phyloP scores from a whole-genome alignment of 2,797 vertebrate species.

The Gephyroberyx darwinii region DNA sequence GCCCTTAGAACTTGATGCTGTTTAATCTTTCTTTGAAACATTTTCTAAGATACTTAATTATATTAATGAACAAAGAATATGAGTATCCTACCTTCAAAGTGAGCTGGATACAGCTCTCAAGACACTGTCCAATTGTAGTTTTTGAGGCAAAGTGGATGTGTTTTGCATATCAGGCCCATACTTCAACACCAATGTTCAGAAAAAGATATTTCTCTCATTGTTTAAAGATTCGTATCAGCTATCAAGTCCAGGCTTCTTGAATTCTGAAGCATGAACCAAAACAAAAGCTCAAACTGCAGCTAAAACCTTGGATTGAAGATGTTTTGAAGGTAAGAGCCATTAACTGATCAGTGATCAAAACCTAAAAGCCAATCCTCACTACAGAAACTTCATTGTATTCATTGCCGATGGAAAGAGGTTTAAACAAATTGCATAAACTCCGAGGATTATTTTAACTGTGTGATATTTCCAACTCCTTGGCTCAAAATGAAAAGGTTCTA shows the following conservation, averaged over 20 bases:
- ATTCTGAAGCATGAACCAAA: not conserved
- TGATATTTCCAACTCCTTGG: too few species aligned
- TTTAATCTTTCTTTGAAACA: slow-evolving; percentile 24
- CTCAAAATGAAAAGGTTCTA: too few species aligned
- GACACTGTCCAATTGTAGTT: not conserved
- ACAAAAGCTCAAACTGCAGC: not conserved
- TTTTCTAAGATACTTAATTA: slow-evolving; percentile 15
- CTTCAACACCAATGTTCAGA: not conserved
- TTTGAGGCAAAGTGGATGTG: slow-evolving; percentile 9
- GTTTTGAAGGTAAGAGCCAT: not conserved
- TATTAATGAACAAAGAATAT: slow-evolving; percentile 19
- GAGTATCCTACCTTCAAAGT: slow-evolving; percentile 11
- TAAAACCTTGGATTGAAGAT: not conserved
- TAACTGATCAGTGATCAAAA: too few species aligned
- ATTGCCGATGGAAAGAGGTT: too few species aligned
- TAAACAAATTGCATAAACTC: too few species aligned
- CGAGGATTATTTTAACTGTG: too few species aligned
- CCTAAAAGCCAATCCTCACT: too few species aligned
- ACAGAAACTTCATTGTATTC: too few species aligned
- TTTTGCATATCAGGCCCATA: slow-evolving; percentile 1
- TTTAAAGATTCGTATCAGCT: not conserved
- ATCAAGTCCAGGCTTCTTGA: not conserved
- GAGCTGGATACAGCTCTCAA: slow-evolving; percentile 7
- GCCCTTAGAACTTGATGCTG: slow-evolving; percentile 3
- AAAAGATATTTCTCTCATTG: not conserved